Evolutionary conservation across 2,888 invertebrate genomes (phyloP), one percentile per base, ranked within the genome.

Genomic region (Pristionchus mayeri): DNA sequence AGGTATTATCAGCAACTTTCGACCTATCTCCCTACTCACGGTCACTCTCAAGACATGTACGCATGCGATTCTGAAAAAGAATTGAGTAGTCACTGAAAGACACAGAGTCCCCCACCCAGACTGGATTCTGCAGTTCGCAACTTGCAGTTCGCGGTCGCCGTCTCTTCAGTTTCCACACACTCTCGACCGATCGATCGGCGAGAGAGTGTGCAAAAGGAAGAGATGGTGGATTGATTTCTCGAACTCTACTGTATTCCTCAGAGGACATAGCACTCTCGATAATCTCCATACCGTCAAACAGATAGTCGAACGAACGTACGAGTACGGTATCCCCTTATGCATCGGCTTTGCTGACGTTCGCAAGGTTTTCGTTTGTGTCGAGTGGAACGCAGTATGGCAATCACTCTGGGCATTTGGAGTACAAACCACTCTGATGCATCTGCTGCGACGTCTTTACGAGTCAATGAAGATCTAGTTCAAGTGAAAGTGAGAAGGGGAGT

Each of bases 331-430:
- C 24, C 44, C 76, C 44, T 2, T 76, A 24, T 76, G 48, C 48
- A 18, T 76, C 76, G 76, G 24, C 7, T 50, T 76, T 16, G 21
- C 48, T n/a, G 76, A 76, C 18, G 44, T 76, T 48, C 34, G 34
- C 16, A 76, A 76, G 30, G 76, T 48, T 4, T 48, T 76, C 48
- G 44, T 48, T 18, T 48, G 27, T 13, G 76, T 76, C 2, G 76
- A 76, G 27, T 76, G 76, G 76, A 76, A 13, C 18, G 76, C 76
- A 3, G 44, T 44, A 3, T 76, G 76, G 76, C 30, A 76, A 16
- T n/a, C 76, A 16, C 76, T 76, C 24, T 48, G 44, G 48, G 2
- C 48, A 3, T 30, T n/a, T 27, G 76, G 76, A 27, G 37, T 27
- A 3, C 76, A 76, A 16, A 27, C 76, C 3, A 48, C 76, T 3